phyloP scores from a whole-genome alignment of 1,140 invertebrate species.

The Sitodiplosis mosellana region DNA sequence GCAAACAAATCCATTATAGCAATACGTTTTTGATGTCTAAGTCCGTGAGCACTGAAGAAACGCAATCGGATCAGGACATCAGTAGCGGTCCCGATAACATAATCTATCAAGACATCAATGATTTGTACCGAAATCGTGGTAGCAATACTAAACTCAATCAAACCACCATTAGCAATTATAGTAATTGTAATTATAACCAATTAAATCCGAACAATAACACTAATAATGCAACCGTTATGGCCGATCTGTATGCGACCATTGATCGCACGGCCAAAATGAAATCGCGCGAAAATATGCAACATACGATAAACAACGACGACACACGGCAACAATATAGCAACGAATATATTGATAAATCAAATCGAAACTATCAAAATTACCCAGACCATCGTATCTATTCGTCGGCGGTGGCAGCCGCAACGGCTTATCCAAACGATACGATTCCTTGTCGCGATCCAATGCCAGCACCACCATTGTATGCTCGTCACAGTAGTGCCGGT shows the following conservation, averaged over 20 bases:
- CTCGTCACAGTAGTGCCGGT: neutral
- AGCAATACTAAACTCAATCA: neutral
- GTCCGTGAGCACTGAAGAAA: constrained; percentile 14
- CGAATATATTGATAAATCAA: constrained; percentile 23
- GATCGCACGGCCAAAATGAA: constrained; percentile 24
- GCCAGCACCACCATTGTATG: neutral
- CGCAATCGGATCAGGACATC: constrained; percentile 17
- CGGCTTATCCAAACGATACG: neutral
- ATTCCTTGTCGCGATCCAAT: neutral
- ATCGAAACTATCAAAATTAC: constrained; percentile 2
- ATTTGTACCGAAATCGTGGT: constrained; percentile 12
- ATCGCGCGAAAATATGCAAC: constrained; percentile 11
- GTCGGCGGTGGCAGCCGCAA: neutral
- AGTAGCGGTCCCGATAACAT: constrained; percentile 18
- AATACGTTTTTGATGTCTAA: constrained; percentile 29
- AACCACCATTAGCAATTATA: neutral
- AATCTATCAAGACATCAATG: constrained; percentile 24
- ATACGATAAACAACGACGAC: neutral
- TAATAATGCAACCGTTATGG: constrained; percentile 2
- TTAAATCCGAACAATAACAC: neutral
- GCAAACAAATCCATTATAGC: constrained; percentile 27
- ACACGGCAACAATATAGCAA: constrained; percentile 17
- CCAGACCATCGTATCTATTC: neutral
- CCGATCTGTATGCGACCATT: constrained; percentile 23
- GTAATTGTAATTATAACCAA: neutral